Conservation (phyloP, 2,888 invertebrate genomes). For the Hydroisotoma schaefferi region DNA sequence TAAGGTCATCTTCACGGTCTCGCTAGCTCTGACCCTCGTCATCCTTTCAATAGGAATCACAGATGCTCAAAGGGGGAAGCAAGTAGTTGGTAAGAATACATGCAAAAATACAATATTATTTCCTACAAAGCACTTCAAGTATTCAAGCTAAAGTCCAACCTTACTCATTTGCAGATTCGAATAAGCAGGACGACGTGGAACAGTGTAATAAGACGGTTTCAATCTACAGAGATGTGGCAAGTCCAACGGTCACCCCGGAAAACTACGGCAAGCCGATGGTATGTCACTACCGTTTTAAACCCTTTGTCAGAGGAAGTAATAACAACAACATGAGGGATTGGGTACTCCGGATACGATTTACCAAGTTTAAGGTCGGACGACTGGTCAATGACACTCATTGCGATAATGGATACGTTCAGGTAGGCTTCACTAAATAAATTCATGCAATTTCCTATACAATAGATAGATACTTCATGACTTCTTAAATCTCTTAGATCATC, state of each 20-base stretch:
- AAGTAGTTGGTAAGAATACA: too few species aligned
- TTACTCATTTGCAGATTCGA: too few species aligned
- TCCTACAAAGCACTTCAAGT: too few species aligned
- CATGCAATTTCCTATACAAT: background rate
- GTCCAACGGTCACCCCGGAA: slow-evolving; percentile 75
- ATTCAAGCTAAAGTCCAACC: too few species aligned
- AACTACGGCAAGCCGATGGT: slow-evolving; percentile 81
- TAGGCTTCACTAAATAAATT: slow-evolving; percentile 51
- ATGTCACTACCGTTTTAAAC: slow-evolving; percentile 85
- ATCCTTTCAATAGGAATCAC: too few species aligned
- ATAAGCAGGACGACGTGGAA: too few species aligned
- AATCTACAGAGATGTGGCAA: slow-evolving; percentile 86
- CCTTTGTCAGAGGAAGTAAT: slow-evolving; percentile 55
- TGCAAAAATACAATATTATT: too few species aligned
- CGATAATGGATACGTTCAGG: slow-evolving; percentile 84
- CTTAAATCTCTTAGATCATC: slow-evolving; percentile 64
- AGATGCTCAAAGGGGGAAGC: too few species aligned
- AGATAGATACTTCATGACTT: background rate
- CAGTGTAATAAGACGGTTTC: slow-evolving; percentile 93
- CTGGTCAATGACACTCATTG: slow-evolving; percentile 83
- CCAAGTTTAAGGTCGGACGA: slow-evolving; percentile 87
- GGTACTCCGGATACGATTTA: slow-evolving; percentile 83
- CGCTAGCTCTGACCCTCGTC: too few species aligned
- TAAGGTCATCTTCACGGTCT: too few species aligned
- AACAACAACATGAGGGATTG: slow-evolving; percentile 84